Percentiles rank a stretch among this genome's conserved stretches.
phyloP scores from a whole-genome alignment of 1,140 invertebrate species.

The Brachionus paranguensis region DNA sequence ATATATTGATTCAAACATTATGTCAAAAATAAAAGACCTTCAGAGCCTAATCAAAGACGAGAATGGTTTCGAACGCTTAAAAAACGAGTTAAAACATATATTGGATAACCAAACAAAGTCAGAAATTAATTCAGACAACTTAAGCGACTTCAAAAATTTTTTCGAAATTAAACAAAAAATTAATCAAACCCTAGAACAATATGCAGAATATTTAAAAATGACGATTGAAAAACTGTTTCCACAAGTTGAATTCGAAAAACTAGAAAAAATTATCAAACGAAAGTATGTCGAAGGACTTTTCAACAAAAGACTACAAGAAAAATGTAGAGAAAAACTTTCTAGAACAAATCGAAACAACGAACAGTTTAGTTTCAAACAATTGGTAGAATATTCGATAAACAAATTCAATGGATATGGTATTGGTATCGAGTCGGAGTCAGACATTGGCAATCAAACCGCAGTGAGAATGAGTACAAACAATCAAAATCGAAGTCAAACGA shows the following conservation, averaged over 20 bases:
- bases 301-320: neutral
- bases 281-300: conserved; percentile 8
- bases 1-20: too few relatives aligned
- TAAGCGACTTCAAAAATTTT: neutral
- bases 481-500: too few relatives aligned
- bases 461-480: too few relatives aligned
- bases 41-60: too few relatives aligned
- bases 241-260: conserved; percentile 8
- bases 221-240: too few relatives aligned
- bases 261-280: conserved; percentile 8
- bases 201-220: too few relatives aligned
- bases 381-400: neutral
- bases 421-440: neutral
- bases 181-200: neutral
- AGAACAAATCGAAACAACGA: conserved; percentile 10
- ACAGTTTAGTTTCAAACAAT: neutral
- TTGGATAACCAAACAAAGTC: neutral
- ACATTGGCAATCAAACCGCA: too few relatives aligned
- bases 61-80: neutral
- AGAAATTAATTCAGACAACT: neutral
- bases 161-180: neutral
- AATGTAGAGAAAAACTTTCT: neutral
- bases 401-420: neutral
- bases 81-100: neutral
- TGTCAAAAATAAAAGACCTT: too few relatives aligned